Conservation (phyloP, 2,113 vertebrate species). For the Osmerus mordax region DNA sequence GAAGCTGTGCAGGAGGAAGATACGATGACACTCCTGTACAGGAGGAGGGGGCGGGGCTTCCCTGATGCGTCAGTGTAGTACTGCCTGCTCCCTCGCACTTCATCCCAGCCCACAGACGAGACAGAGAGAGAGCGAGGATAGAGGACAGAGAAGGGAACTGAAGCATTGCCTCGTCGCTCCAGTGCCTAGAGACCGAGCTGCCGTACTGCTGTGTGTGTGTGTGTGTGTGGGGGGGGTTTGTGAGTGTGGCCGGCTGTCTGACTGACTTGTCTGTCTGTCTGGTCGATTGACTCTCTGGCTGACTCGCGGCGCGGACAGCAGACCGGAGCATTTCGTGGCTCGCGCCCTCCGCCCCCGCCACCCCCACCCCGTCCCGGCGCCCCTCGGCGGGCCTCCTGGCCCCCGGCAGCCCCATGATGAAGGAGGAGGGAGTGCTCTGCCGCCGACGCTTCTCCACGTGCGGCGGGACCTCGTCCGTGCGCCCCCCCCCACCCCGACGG, state of each 20-base stretch:
- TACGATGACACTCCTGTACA: slow-evolving; percentile 44
- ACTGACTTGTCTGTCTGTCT: slow-evolving; percentile 2
- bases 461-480: slow-evolving; percentile 78
- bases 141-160: slow-evolving; percentile 7
- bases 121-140: slow-evolving; percentile 15
- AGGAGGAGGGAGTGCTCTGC: slow-evolving; percentile 83
- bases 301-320: slow-evolving; percentile 48
- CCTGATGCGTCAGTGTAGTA: slow-evolving; percentile 53
- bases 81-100: slow-evolving; percentile 45
- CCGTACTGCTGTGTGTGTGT: slow-evolving; percentile 22
- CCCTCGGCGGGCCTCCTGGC: slow-evolving; percentile 14
- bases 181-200: slow-evolving; percentile 33
- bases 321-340: slow-evolving; percentile 37
- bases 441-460: slow-evolving; percentile 92
- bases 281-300: neutral
- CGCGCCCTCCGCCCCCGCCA: slow-evolving; percentile 20
- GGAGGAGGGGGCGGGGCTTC: slow-evolving; percentile 54
- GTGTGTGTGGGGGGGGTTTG: neutral
- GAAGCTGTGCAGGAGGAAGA: slow-evolving; percentile 1
- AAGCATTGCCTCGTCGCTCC: slow-evolving; percentile 23
- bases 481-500: slow-evolving; percentile 81
- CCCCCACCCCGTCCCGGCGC: neutral
- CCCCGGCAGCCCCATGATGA: slow-evolving; percentile 78
- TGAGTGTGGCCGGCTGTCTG: slow-evolving; percentile 8
- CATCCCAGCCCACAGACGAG: slow-evolving; percentile 33